A percentile compares a stretch with the other conserved stretches of the same genome.
phyloP scores from a whole-genome alignment of 2,888 invertebrate genomes.

The Alsophila aescularia region DNA sequence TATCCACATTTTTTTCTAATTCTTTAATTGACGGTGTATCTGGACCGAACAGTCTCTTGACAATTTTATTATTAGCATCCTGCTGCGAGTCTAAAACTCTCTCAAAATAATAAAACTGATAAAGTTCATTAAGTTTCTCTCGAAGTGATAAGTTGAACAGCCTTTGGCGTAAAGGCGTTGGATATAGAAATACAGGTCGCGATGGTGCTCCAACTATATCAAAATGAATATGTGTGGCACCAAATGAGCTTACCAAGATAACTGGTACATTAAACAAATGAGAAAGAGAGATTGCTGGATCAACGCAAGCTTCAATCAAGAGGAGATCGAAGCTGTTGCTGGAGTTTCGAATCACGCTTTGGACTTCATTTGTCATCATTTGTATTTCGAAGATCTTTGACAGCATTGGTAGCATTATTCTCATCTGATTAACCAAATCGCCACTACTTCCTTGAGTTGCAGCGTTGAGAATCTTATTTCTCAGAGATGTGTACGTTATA shows the following conservation, averaged over 20 bases:
- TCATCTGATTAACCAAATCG: background rate
- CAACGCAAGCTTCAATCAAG: constrained; percentile 4
- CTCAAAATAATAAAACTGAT: constrained; percentile 7
- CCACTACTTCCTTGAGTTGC: background rate
- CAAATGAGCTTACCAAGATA: constrained; percentile 1
- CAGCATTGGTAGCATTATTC: background rate
- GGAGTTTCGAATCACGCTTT: constrained; percentile 1
- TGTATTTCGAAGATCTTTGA: constrained; percentile 16
- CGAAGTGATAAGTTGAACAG: constrained; percentile 8
- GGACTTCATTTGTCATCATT: constrained; percentile 12
- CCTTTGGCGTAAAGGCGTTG: constrained; percentile 5
- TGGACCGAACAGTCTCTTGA: constrained; percentile 23
- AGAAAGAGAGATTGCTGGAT: background rate
- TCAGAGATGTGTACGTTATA: constrained; percentile 39
- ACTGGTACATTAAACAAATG: constrained; percentile 10
- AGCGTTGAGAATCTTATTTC: background rate
- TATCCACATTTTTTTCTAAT: constrained; percentile 28
- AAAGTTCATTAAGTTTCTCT: constrained; percentile 24
- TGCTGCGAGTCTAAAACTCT: background rate
- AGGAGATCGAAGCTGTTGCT: constrained; percentile 9
- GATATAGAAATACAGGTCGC: constrained; percentile 4
- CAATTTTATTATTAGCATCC: background rate
- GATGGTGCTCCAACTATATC: constrained; percentile 2
- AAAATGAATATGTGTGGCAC: background rate
- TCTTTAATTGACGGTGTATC: constrained; percentile 18